Evolutionary conservation across 1,140 invertebrate species (phyloP), one percentile per base, ranked within the genome.

Genomic region (Hormaphis cornu): DNA sequence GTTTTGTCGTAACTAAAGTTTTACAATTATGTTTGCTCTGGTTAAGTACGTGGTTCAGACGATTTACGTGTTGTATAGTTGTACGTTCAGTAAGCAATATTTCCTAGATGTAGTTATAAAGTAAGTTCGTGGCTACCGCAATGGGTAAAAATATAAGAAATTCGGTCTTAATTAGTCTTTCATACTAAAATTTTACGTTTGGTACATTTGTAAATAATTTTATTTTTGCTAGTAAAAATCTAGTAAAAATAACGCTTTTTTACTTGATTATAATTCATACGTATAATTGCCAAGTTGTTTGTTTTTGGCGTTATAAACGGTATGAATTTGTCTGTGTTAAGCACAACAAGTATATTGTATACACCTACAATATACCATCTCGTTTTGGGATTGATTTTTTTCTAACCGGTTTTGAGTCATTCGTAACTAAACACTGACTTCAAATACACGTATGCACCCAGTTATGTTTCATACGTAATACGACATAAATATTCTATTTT

Each of bases 51-150:
- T n/a, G 54, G 20, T 12, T 26, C 33, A 40, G 20, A 58, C 40
- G 33, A 58, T 58, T 33, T 58, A 58, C 54, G 54, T 58, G 54
- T 40, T 24, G 54, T 58, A 40, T 24, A 40, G 22, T 8, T 58
- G 7, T 40, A 16, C n/a, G 1, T 37, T n/a, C n/a, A n/a, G 33
- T 18, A 37, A 22, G 33, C 7, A 35, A 56, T 56, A 14, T n/a
- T n/a, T n/a, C n/a, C n/a, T n/a, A n/a, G n/a, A n/a, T n/a, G 37
- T 14, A 56, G 37, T 56, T 35, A 56, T 56, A 3, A 56, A 16
- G 14, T 16, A 33, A 16, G 4, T 37, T 37, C 22, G 53, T 56
- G 33, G 37, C 37, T 22, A 22, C n/a, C 3, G 30, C 2, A 8
- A 1, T 24, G 35, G 35, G 12, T 40, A 24, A 40, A 24, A 24